Percentiles rank a stretch among this genome's conserved stretches.
Conservation (phyloP, 2,113 vertebrate species). For the Accipiter cooperii region DNA sequence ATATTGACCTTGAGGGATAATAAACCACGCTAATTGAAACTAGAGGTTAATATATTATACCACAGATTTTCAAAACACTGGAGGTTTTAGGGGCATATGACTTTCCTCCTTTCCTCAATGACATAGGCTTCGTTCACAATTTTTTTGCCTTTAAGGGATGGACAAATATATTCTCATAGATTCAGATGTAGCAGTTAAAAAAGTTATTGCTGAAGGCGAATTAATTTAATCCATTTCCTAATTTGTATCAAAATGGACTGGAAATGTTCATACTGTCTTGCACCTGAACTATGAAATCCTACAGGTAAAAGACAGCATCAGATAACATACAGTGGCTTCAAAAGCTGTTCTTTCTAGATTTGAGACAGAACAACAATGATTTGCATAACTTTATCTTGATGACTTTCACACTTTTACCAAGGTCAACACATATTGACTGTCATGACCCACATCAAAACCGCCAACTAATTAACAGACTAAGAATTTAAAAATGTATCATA, state of each 20-base stretch:
- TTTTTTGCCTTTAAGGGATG: neutral
- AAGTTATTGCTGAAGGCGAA: neutral
- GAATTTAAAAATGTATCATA: neutral
- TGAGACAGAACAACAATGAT: neutral
- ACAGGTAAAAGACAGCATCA: neutral
- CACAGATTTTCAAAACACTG: neutral
- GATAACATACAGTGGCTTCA: neutral
- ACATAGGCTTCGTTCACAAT: neutral
- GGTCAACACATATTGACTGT: neutral
- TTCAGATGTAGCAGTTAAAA: neutral
- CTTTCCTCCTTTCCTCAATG: neutral
- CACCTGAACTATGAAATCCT: neutral
- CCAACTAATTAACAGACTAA: neutral
- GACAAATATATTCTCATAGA: neutral
- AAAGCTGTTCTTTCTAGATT: neutral
- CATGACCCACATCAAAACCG: neutral
- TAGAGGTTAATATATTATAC: neutral
- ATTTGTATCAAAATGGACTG: neutral
- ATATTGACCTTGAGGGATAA: constrained; percentile 18
- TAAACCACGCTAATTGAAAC: neutral
- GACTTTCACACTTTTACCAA: neutral
- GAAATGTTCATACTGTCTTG: neutral
- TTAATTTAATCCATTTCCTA: neutral
- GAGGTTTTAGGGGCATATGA: neutral
- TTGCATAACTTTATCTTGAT: neutral